phyloP scores from a whole-genome alignment of 2,113 vertebrate species.

The Aythya baeri region DNA sequence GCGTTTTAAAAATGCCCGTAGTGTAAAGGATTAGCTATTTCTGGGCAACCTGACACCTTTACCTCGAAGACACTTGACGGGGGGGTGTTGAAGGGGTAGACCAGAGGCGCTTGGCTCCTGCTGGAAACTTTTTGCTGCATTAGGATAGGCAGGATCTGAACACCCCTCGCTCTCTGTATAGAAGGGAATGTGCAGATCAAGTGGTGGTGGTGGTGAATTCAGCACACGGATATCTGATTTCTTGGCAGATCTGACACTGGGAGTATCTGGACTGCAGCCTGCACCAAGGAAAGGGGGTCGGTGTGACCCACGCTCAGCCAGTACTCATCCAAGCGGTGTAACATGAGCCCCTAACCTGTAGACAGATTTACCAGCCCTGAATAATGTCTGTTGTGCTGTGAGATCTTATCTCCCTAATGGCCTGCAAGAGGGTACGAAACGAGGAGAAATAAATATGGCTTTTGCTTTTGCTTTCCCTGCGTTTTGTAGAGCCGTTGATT shows the following conservation, averaged over 20 bases:
- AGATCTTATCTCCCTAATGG: slow-evolving; percentile 61
- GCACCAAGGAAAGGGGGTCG: slow-evolving; percentile 28
- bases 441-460: slow-evolving; percentile 41
- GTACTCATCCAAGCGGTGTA: not conserved
- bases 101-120: not conserved
- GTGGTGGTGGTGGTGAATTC: slow-evolving; percentile 37
- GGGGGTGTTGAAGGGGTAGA: not conserved
- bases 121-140: not conserved
- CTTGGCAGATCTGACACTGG: slow-evolving; percentile 40
- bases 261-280: slow-evolving; percentile 62
- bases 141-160: not conserved
- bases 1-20: fast-evolving
- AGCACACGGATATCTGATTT: slow-evolving; percentile 66
- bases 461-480: slow-evolving; percentile 32
- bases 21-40: not conserved
- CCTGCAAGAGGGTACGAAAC: slow-evolving; percentile 41
- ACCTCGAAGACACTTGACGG: not conserved
- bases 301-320: slow-evolving; percentile 48
- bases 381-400: slow-evolving; percentile 64
- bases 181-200: slow-evolving; percentile 47
- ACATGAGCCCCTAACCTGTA: slow-evolving; percentile 39
- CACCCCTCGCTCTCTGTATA: not conserved
- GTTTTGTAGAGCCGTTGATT: not conserved
- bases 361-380: slow-evolving; percentile 70
- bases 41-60: not conserved